phyloP scores from a whole-genome alignment of 2,797 vertebrate species.

The Danio kyathit region DNA sequence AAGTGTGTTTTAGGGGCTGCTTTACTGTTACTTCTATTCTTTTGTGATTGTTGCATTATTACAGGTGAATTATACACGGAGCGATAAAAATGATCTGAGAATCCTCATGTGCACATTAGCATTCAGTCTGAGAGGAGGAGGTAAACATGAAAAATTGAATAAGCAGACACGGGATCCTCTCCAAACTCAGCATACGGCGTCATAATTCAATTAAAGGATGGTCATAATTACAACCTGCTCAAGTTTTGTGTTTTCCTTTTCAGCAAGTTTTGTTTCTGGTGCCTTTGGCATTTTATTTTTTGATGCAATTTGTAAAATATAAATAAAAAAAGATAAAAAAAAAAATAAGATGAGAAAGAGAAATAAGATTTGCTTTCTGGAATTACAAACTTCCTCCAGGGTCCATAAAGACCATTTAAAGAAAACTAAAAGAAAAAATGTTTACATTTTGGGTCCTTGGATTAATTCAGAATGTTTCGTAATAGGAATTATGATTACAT shows the following conservation, averaged over 20 bases:
- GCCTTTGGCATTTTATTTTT: background rate
- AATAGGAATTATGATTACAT: background rate
- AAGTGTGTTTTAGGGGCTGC: background rate
- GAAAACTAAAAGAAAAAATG: background rate
- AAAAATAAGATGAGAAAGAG: background rate
- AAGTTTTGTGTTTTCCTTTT: slow-evolving; percentile 20
- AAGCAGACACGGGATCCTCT: slow-evolving; percentile 54
- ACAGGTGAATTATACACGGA: slow-evolving; percentile 13
- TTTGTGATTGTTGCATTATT: slow-evolving; percentile 32
- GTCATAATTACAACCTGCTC: slow-evolving; percentile 54
- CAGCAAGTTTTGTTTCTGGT: slow-evolving; percentile 12
- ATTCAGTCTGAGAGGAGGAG: slow-evolving; percentile 42
- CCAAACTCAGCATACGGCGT: slow-evolving; percentile 55
- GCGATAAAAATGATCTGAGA: slow-evolving; percentile 18
- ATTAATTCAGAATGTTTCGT: background rate
- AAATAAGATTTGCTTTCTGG: background rate
- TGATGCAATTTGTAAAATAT: background rate
- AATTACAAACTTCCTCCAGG: background rate
- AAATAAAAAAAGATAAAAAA: background rate
- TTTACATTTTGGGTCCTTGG: background rate
- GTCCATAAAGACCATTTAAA: background rate
- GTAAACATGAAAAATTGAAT: slow-evolving; percentile 56
- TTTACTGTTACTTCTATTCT: background rate
- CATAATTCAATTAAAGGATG: slow-evolving; percentile 57
- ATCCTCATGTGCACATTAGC: slow-evolving; percentile 42